Evolutionary conservation across 1,140 invertebrate species (phyloP).

Genomic region (Bombus breviceps): DNA sequence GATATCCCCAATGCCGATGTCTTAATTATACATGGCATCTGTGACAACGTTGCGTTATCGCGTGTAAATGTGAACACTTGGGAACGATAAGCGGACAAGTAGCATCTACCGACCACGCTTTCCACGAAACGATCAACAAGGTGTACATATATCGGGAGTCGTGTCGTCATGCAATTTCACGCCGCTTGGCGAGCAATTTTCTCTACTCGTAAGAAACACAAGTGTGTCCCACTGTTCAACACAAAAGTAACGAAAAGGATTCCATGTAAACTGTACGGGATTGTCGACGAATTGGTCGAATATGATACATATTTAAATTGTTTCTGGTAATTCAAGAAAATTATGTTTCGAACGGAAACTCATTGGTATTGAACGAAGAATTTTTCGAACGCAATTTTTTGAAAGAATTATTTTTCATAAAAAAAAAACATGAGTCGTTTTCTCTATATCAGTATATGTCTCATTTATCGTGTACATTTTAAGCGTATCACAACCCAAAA

Average conservation of each 20-base stretch:
- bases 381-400: too few species aligned
- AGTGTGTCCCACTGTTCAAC: background rate
- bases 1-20: constrained; percentile 26
- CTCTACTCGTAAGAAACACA: background rate
- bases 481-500: too few species aligned
- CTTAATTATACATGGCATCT: constrained; percentile 60
- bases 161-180: background rate
- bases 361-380: too few species aligned
- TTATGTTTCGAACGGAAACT: too few species aligned
- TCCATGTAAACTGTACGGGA: background rate
- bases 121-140: constrained; percentile 32
- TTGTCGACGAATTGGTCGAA: background rate
- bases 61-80: constrained; percentile 60
- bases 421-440: too few species aligned
- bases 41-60: constrained; percentile 60
- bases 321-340: too few species aligned
- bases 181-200: background rate
- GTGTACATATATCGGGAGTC: background rate
- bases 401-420: too few species aligned
- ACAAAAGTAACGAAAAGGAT: too few species aligned
- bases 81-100: constrained; percentile 44
- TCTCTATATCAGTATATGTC: too few species aligned
- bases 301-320: too few species aligned
- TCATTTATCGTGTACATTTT: too few species aligned
- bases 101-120: constrained; percentile 6